phyloP scores from a whole-genome alignment of 2,888 invertebrate genomes.

The Limnephilus rhombicus region DNA sequence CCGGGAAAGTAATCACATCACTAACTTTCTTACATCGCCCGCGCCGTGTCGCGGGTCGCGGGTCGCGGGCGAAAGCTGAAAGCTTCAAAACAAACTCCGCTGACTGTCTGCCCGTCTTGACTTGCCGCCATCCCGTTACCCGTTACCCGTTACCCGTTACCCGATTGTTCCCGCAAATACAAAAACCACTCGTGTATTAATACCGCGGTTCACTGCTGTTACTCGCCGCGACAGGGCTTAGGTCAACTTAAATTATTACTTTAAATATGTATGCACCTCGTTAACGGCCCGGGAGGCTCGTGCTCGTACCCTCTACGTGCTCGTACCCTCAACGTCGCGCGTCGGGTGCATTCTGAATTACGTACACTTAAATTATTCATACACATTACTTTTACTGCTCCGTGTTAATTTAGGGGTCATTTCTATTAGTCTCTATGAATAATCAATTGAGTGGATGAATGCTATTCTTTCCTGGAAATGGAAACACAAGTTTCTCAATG shows the following conservation, averaged over 20 bases:
- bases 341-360: background rate
- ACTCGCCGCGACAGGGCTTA: background rate
- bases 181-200: background rate
- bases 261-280: background rate
- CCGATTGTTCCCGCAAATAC: background rate
- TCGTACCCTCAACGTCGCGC: background rate
- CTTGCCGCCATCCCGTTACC: background rate
- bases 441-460: background rate
- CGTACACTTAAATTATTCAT: background rate
- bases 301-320: background rate
- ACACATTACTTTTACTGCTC: background rate
- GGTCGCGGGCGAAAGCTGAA: background rate
- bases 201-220: background rate
- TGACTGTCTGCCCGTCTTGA: background rate
- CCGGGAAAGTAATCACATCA: background rate
- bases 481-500: no score
- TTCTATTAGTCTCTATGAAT: background rate
- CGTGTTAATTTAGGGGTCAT: background rate
- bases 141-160: background rate
- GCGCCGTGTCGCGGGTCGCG: background rate
- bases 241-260: background rate
- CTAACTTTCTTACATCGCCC: background rate
- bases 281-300: background rate
- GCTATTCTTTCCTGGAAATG: no score
- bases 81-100: background rate